Base-by-base conservation (phyloP, 2,888 invertebrate species). In the Arge pagana region DNA sequence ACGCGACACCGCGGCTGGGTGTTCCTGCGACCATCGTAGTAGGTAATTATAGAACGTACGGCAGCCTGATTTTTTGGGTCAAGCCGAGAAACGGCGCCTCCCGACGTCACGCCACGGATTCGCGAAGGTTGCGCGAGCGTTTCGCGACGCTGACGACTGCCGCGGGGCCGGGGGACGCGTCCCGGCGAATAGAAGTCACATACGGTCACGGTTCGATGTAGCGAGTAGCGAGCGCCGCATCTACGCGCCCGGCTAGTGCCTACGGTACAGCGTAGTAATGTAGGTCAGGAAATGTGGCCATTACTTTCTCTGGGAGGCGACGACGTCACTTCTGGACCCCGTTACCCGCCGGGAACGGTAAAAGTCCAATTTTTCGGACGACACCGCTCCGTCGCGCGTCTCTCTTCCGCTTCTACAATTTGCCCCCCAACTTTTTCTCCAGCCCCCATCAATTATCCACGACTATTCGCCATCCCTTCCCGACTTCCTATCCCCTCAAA, bases 221-320 rank as follows among this genome's bases (percentile, higher is more conserved):
- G n/a, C n/a, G 18, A 7, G 26, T 13, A 21, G 15, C 10, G 23
- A 33, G 15, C 31, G 13, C 33, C n/a, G n/a, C n/a, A n/a, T n/a
- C n/a, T n/a, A n/a, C n/a, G n/a, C n/a, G n/a, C n/a, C n/a, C n/a
- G n/a, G n/a, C n/a, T n/a, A n/a, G n/a, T n/a, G n/a, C n/a, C n/a
- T n/a, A n/a, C n/a, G n/a, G n/a, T n/a, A n/a, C n/a, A n/a, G 15
- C 18, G 64, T 66, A 69, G 67, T 71, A 73, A 74, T 73, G 72
- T 73, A 71, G 74, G 73, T 73, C 73, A 74, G 73, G 72, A 73
- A 72, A 72, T 66, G 70, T 64, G 62, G 63, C 58, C 62, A 68
- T 63, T 72, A 73, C 73, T 73, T 73, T 73, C 73, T 72, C 73
- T 70, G 31, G 31, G 43, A 33, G 33, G 30, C 43, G 24, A 26